Conservation (phyloP, 2,797 vertebrate genomes). For the Oreortyx pictus region DNA sequence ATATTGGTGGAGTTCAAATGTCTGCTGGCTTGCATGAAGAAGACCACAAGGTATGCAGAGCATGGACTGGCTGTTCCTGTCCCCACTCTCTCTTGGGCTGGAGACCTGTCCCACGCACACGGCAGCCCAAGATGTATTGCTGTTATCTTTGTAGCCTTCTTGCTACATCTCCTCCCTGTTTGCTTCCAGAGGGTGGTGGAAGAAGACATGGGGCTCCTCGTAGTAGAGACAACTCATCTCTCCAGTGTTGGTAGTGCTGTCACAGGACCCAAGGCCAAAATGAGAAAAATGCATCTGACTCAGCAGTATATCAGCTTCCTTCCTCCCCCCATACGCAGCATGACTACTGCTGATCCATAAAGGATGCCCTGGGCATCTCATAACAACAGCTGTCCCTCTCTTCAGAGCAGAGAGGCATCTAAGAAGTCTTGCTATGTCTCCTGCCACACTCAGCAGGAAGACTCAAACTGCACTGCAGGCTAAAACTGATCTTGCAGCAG, state of each 20-base stretch:
- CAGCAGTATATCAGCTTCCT: slow-evolving; percentile 42
- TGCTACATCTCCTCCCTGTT: neutral
- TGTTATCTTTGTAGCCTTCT: neutral
- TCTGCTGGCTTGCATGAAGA: slow-evolving; percentile 22
- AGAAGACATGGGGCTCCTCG: neutral
- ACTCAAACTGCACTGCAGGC: slow-evolving; percentile 42
- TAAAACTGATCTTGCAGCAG: slow-evolving; percentile 57
- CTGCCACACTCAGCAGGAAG: slow-evolving; percentile 54
- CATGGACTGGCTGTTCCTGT: neutral
- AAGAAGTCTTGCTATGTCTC: slow-evolving; percentile 66
- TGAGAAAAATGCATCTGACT: slow-evolving; percentile 36
- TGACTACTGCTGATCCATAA: slow-evolving; percentile 18
- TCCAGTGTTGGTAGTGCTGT: neutral
- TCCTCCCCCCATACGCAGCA: neutral
- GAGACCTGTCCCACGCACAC: neutral
- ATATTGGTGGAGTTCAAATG: neutral
- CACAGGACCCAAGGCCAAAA: neutral
- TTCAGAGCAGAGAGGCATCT: slow-evolving; percentile 40
- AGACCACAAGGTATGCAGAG: slow-evolving; percentile 33
- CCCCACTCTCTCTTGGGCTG: neutral
- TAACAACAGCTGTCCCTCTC: slow-evolving; percentile 68
- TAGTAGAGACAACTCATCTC: neutral
- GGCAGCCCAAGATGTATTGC: neutral
- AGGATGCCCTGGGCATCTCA: slow-evolving; percentile 57
- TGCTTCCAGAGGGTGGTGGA: neutral